Evolutionary conservation across 2,797 vertebrate species (phyloP).

Genomic region (Brotogeris chrysoptera): DNA sequence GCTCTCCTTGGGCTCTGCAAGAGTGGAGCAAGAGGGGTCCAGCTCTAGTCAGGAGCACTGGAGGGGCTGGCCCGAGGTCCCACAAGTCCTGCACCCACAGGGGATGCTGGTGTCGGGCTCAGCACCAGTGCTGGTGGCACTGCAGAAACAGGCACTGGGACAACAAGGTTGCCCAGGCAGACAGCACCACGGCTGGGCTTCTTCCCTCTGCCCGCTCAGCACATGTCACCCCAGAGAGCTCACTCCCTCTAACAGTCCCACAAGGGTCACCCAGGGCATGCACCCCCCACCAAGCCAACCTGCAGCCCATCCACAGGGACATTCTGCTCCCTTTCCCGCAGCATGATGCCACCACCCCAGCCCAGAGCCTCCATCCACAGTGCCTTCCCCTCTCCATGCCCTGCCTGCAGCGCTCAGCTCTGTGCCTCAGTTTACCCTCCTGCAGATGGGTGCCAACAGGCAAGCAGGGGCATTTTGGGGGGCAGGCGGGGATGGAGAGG

Average conservation of each 20-base stretch:
- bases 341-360: neutral
- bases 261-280: neutral
- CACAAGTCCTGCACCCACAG: neutral
- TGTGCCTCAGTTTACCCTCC: slow-evolving; percentile 1
- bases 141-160: neutral
- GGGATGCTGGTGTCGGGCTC: neutral
- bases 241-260: neutral
- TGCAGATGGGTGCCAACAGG: fast-evolving
- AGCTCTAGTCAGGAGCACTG: neutral
- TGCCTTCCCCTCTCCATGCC: neutral
- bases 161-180: neutral
- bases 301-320: fast-evolving
- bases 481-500: neutral
- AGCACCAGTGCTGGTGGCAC: neutral
- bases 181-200: neutral
- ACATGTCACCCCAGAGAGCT: neutral
- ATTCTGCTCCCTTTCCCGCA: fast-evolving
- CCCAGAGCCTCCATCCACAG: fast-evolving
- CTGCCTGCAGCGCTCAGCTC: neutral
- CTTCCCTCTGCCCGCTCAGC: neutral
- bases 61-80: neutral
- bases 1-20: slow-evolving; percentile 2
- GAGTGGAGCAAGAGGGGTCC: neutral
- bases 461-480: neutral
- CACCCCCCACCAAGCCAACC: fast-evolving